phyloP scores from a whole-genome alignment of 92 coral and sea anemone genomes.

The Palythoa grandiflora region DNA sequence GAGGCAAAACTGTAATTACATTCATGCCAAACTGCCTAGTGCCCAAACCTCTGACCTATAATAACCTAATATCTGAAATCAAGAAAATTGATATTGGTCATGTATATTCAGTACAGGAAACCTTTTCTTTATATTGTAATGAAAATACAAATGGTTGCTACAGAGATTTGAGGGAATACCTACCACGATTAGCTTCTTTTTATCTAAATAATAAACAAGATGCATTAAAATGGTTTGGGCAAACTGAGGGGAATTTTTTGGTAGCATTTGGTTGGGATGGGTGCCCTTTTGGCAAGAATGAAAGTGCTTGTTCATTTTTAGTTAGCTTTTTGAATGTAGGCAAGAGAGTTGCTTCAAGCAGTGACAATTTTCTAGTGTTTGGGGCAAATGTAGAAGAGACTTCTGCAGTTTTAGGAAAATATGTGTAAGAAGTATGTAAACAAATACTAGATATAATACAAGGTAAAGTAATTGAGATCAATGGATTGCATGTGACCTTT shows the following conservation, averaged over 20 bases:
- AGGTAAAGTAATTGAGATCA: constrained; percentile 62
- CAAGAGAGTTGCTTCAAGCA: constrained; percentile 69
- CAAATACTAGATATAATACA: constrained; percentile 51
- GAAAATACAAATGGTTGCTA: constrained; percentile 52
- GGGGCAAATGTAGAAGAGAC: constrained; percentile 55
- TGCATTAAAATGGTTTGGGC: constrained; percentile 79
- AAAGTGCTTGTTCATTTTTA: constrained; percentile 75
- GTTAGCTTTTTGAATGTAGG: constrained; percentile 70
- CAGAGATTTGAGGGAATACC: constrained; percentile 71
- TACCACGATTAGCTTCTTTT: constrained; percentile 63
- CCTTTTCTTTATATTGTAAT: constrained; percentile 42
- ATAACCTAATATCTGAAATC: constrained; percentile 44
- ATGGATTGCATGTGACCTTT: constrained; percentile 68
- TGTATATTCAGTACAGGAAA: constrained; percentile 48
- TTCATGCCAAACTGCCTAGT: constrained; percentile 58
- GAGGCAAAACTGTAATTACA: constrained; percentile 43
- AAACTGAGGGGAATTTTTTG: constrained; percentile 71
- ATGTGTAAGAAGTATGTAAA: constrained; percentile 63
- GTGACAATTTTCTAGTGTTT: constrained; percentile 11
- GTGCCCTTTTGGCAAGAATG: constrained; percentile 81
- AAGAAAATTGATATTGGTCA: constrained; percentile 63
- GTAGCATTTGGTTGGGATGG: constrained; percentile 84
- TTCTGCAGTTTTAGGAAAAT: constrained; percentile 60
- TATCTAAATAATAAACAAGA: constrained; percentile 44
- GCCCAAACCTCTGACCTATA: constrained; percentile 67